These are phyloP conservation scores for Pseudomyrmex flavicornis DNA, from an alignment of 1,140 invertebrate species.

Conservation along the genomic window DNA sequence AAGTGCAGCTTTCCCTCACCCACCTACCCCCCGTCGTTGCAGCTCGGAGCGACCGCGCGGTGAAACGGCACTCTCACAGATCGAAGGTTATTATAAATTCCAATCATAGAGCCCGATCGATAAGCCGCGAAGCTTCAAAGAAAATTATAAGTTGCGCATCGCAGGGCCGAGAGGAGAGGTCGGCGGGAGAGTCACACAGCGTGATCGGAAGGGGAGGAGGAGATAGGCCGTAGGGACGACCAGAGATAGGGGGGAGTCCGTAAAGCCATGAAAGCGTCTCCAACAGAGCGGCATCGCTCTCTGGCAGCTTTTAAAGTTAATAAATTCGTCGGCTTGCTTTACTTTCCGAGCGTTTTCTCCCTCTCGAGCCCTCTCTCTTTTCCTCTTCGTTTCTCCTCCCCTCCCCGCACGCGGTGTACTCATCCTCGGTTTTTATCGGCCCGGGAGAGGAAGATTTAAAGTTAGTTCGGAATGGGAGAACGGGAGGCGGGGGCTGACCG, in stretches of 20 bases:
- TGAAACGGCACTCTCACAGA: slow-evolving; percentile 68
- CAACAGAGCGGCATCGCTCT: slow-evolving; percentile 72
- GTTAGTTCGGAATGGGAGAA: slow-evolving; percentile 77
- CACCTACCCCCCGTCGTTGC: slow-evolving; percentile 16
- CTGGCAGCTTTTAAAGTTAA: slow-evolving; percentile 82
- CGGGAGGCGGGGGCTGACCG: slow-evolving; percentile 73
- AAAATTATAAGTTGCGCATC: slow-evolving; percentile 80
- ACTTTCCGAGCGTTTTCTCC: slow-evolving; percentile 66
- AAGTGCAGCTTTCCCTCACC: slow-evolving; percentile 39
- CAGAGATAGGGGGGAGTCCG: slow-evolving; percentile 51
- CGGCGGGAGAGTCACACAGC: slow-evolving; percentile 1
- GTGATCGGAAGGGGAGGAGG: background rate
- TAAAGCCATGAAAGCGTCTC: slow-evolving; percentile 77
- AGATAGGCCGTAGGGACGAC: background rate
- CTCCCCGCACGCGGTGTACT: slow-evolving; percentile 14
- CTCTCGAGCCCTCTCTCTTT: slow-evolving; percentile 19
- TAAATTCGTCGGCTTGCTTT: slow-evolving; percentile 81
- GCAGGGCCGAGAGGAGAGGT: slow-evolving; percentile 45
- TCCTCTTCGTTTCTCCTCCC: background rate
- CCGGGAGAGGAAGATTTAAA: slow-evolving; percentile 72
- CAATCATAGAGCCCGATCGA: slow-evolving; percentile 78
- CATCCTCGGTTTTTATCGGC: slow-evolving; percentile 66
- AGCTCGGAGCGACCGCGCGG: slow-evolving; percentile 50
- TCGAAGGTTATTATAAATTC: slow-evolving; percentile 79
- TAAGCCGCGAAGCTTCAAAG: slow-evolving; percentile 79